Evolutionary conservation across 2,797 vertebrate species (phyloP).

Genomic region (Mallotus villosus): DNA sequence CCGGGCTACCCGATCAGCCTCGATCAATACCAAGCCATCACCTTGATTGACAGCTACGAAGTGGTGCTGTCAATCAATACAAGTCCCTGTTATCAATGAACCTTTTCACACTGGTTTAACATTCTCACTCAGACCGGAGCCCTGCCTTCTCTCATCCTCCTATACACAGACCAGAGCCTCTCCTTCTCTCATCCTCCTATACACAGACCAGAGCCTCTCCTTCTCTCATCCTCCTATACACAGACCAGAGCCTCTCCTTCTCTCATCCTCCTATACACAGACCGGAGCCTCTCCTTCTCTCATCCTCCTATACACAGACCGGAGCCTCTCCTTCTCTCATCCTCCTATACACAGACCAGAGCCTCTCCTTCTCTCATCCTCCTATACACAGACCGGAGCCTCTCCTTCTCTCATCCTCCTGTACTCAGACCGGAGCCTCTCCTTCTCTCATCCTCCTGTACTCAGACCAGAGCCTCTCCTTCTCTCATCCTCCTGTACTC

Average conservation of each 20-base stretch:
- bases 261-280: not conserved
- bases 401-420: too few species aligned
- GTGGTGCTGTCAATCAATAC: too few species aligned
- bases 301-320: not conserved
- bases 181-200: too few species aligned
- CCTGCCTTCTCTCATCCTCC: too few species aligned
- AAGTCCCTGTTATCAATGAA: not conserved
- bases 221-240: too few species aligned
- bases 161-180: not conserved
- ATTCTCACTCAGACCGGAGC: not conserved
- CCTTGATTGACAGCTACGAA: too few species aligned
- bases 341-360: not conserved
- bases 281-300: too few species aligned
- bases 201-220: not conserved
- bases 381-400: not conserved
- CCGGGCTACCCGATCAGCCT: not conserved
- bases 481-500: not conserved
- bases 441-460: too few species aligned
- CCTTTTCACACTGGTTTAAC: not conserved
- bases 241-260: not conserved
- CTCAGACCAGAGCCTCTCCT: not conserved
- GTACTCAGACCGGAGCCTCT: not conserved
- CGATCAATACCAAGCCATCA: constrained; percentile 13
- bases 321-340: too few species aligned
- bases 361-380: too few species aligned